phyloP scores from a whole-genome alignment of 2,113 vertebrate genomes.

The Actenoides lindsayi region DNA sequence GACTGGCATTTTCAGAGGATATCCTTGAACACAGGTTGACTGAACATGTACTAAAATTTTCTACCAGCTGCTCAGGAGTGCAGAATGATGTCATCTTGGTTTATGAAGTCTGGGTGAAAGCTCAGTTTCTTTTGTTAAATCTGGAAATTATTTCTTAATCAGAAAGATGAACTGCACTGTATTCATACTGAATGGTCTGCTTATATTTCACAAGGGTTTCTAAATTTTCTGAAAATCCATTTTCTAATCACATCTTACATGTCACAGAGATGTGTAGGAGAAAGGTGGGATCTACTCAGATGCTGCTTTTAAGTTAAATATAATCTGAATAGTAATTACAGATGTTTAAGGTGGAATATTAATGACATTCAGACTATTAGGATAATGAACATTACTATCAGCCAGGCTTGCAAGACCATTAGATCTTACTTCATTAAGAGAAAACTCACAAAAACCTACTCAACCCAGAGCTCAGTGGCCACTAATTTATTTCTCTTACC shows the following conservation, averaged over 20 bases:
- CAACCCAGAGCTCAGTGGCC: neutral
- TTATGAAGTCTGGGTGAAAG: neutral
- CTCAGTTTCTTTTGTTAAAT: neutral
- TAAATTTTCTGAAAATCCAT: neutral
- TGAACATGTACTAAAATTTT: neutral
- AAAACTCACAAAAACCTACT: neutral
- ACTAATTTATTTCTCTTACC: neutral
- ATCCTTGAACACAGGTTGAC: neutral
- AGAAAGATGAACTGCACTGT: neutral
- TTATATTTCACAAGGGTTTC: neutral
- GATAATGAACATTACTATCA: neutral
- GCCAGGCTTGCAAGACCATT: neutral
- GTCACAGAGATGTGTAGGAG: neutral
- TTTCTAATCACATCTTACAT: neutral
- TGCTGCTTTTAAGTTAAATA: neutral
- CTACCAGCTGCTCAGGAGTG: neutral
- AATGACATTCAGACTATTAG: neutral
- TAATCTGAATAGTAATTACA: neutral
- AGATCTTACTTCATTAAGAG: neutral
- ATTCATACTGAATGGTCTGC: neutral
- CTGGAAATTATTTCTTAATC: neutral
- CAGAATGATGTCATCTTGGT: accelerated
- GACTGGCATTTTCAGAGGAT: neutral
- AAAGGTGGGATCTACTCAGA: neutral
- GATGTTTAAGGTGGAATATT: neutral